Conservation (phyloP, 2,888 invertebrate species). For the Tipula confusa region DNA sequence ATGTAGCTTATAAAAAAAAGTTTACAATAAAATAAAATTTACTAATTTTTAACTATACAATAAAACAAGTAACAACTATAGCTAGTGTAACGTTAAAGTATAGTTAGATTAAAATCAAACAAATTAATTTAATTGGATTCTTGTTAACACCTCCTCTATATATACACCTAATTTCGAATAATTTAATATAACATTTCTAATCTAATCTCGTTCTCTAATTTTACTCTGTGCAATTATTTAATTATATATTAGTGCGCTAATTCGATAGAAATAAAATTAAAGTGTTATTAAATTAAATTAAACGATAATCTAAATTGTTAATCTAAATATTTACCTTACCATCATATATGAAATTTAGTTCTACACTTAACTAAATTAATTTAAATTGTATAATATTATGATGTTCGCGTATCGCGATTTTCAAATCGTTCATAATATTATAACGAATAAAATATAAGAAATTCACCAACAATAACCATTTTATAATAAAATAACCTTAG, state of each 20-base stretch:
- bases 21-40: neutral
- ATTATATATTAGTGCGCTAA: neutral
- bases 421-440: neutral
- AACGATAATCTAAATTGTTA: neutral
- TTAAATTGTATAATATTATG: neutral
- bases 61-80: neutral
- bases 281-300: constrained; percentile 25
- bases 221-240: neutral
- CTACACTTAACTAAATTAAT: neutral
- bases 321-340: neutral
- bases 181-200: neutral
- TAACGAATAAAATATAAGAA: neutral
- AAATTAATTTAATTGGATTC: neutral
- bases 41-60: neutral
- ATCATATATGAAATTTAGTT: neutral
- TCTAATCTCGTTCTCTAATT: neutral
- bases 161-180: no score
- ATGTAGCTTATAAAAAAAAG: neutral
- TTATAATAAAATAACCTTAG: neutral
- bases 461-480: neutral
- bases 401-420: constrained; percentile 1
- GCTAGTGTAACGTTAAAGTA: neutral
- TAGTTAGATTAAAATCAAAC: neutral
- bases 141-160: neutral
- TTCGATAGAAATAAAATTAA: neutral